Base-by-base conservation (phyloP, 2,888 invertebrate genomes). In the Minunthozetes semirufus region DNA sequence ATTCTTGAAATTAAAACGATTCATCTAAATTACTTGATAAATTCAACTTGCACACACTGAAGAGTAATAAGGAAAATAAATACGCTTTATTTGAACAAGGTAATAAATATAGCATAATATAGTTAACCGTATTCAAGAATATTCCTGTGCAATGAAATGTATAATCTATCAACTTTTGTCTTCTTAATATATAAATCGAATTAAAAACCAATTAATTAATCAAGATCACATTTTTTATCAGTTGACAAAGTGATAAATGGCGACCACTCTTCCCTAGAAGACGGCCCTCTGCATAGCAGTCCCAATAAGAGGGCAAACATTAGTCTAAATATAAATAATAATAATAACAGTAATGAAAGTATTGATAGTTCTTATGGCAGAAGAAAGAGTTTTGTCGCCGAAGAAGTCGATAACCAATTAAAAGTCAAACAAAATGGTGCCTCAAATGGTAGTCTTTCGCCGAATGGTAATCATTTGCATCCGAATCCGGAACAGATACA, bases 211-310 rank as follows among this genome's bases (percentile, higher is more conserved):
- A 11, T 61, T 27, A 11, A 13, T 61, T 61, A 27, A 15, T 59
- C 5, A 27, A 59, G 22, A 27, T 61, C 1, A 5, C 27, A 19
- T 19, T 19, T n/a, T 4, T 53, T 1, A 53, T 25, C 25, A 63
- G 63, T 63, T 2, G 63, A 63, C 17, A 63, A 63, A 63, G 63
- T 63, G 17, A 63, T 63, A 33, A 33, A 63, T 33, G 63, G 63
- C 17, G 38, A 63, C 33, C n/a, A 50, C 17, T n/a, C 50, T 3
- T 5, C 5, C 19, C 50, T 50, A 8, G 13, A 17, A 5, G 50
- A 50, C n/a, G n/a, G n/a, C 4, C 17, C 17, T 19, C 19, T 50
- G 4, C 13, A 8, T 50, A 50, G 6, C 4, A 50, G 9, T 33
- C 5, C 33, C 5, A 33, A 33, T 4, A 9, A 33, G 4, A 33